These are phyloP conservation scores for Odontomachus brunneus DNA, from an alignment of 1,140 invertebrate genomes.

Conservation along the genomic window DNA sequence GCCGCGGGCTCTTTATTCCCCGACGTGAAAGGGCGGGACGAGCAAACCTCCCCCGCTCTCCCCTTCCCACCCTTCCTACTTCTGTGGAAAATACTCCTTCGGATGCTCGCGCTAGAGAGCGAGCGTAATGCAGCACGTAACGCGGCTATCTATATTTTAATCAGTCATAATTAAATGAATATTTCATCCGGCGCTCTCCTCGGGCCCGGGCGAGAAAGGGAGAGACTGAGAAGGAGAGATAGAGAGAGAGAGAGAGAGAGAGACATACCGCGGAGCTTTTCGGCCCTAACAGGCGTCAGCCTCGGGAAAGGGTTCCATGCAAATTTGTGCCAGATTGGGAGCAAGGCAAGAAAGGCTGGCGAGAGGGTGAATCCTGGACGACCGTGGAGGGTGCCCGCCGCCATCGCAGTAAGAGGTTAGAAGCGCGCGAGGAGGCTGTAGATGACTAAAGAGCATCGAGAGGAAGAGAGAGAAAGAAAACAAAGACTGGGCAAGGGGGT, in stretches of 20 bases:
- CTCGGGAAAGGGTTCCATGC: slow-evolving; percentile 78
- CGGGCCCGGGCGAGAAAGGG: slow-evolving; percentile 16
- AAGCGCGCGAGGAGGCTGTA: slow-evolving; percentile 24
- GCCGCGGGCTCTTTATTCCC: slow-evolving; percentile 52
- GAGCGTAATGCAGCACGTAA: slow-evolving; percentile 79
- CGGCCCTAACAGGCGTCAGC: slow-evolving; percentile 64
- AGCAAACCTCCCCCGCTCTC: not conserved
- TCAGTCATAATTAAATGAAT: slow-evolving; percentile 83
- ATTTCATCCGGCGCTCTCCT: slow-evolving; percentile 78
- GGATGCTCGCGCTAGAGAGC: slow-evolving; percentile 40
- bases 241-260: not conserved
- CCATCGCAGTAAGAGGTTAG: slow-evolving; percentile 57
- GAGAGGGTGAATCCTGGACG: slow-evolving; percentile 57
- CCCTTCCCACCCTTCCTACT: too few species aligned
- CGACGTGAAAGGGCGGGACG: slow-evolving; percentile 1
- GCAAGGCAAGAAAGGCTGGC: slow-evolving; percentile 42
- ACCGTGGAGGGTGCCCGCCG: slow-evolving; percentile 42
- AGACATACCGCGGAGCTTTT: slow-evolving; percentile 59
- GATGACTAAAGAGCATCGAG: slow-evolving; percentile 58
- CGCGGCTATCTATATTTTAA: slow-evolving; percentile 82
- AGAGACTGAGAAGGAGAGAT: not conserved
- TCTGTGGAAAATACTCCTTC: slow-evolving; percentile 11
- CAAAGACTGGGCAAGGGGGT: slow-evolving; percentile 42
- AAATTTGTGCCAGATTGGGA: slow-evolving; percentile 79
- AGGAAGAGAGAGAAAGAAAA: too few species aligned